Percentiles rank a stretch among this genome's conserved stretches.
phyloP scores from a whole-genome alignment of 1,140 invertebrate genomes.

The Paraescarpia echinospica region DNA sequence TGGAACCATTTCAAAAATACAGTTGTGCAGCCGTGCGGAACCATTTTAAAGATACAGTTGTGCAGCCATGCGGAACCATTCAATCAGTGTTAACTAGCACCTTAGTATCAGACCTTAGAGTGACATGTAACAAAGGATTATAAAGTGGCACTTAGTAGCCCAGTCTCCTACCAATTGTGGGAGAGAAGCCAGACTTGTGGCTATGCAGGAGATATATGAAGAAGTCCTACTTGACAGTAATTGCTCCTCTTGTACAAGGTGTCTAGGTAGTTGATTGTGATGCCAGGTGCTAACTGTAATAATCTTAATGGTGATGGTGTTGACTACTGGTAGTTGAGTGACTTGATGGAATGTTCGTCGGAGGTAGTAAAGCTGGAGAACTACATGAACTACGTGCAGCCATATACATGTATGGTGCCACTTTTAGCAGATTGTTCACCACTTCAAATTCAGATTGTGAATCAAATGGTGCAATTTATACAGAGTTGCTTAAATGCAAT shows the following conservation, averaged over 20 bases:
- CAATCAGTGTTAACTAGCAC: background rate
- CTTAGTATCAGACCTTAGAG: background rate
- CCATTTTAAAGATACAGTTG: conserved; percentile 1
- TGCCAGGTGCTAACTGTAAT: background rate
- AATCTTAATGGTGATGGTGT: background rate
- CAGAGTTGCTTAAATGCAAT: no score
- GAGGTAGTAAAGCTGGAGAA: background rate
- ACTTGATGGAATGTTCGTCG: background rate
- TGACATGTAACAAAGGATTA: background rate
- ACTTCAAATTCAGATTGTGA: no score
- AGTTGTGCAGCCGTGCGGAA: background rate
- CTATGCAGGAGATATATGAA: background rate
- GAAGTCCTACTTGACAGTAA: background rate
- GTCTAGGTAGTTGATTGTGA: background rate
- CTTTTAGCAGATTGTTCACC: no score
- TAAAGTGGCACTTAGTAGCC: background rate
- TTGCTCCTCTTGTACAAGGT: background rate
- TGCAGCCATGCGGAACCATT: background rate
- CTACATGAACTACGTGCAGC: no score
- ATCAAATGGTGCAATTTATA: no score
- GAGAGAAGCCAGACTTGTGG: background rate
- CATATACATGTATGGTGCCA: no score
- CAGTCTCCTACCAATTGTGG: background rate
- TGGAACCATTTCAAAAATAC: background rate
- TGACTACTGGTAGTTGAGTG: background rate